A percentile compares a stretch with the other conserved stretches of the same genome.
Evolutionary conservation across 2,113 vertebrate genomes (phyloP).

Genomic region (Lasiurus borealis): DNA sequence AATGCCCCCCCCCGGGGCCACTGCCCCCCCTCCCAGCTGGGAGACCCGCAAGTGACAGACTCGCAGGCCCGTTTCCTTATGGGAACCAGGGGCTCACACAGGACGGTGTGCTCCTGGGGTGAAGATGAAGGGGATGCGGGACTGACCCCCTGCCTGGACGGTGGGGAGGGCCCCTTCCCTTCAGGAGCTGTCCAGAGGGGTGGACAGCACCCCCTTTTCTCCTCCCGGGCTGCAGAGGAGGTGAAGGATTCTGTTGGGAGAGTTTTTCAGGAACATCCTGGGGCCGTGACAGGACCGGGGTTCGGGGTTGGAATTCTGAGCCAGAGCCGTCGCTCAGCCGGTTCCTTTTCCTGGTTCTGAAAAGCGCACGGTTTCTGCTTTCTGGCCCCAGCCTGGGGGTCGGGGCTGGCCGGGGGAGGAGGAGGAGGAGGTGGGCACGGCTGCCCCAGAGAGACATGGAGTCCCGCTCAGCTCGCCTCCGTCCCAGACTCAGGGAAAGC

Average conservation of each 20-base stretch:
- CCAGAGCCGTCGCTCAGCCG: neutral
- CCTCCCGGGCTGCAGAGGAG: neutral
- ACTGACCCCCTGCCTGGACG: neutral
- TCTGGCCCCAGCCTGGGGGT: neutral
- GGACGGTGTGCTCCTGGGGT: neutral
- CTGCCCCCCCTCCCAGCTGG: neutral
- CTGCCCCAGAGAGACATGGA: neutral
- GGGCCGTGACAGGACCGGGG: neutral
- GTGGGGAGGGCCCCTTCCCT: neutral
- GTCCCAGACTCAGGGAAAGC: neutral
- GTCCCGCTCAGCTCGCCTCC: neutral
- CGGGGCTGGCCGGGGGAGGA: neutral
- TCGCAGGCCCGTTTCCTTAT: conserved; percentile 22
- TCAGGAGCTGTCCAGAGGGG: neutral
- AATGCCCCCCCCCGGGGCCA: neutral
- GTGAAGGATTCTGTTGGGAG: neutral
- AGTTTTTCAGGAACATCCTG: neutral
- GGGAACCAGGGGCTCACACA: conserved; percentile 19
- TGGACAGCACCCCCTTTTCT: neutral
- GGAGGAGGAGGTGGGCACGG: neutral
- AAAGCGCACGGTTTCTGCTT: neutral
- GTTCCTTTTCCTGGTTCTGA: conserved; percentile 5
- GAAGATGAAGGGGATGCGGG: neutral
- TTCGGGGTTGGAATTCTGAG: neutral
- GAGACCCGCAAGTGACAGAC: neutral